Percentiles rank a stretch among this genome's conserved stretches.
Evolutionary conservation across 2,888 invertebrate species (phyloP).

Genomic region (Tachina lurida): DNA sequence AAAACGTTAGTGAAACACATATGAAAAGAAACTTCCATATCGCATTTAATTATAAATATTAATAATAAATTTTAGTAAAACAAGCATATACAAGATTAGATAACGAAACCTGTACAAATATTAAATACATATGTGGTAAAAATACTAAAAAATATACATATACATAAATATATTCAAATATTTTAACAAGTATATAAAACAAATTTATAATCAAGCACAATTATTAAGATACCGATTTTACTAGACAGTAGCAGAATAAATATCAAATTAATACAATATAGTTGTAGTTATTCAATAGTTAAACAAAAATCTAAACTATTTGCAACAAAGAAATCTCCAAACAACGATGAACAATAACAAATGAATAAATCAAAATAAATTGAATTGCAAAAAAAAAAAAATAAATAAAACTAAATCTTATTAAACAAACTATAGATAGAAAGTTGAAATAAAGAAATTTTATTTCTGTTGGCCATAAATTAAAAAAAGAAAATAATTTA

Average conservation of each 20-base stretch:
- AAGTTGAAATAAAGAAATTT: constrained; percentile 60
- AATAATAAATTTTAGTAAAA: constrained; percentile 71
- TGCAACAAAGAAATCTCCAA: constrained; percentile 43
- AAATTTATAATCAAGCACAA: constrained; percentile 37
- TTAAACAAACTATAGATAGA: constrained; percentile 40
- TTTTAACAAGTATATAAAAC: constrained; percentile 14
- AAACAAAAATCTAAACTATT: background rate
- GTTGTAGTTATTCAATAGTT: constrained; percentile 28
- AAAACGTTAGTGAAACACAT: constrained; percentile 46
- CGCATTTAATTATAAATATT: constrained; percentile 68
- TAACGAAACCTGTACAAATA: constrained; percentile 65
- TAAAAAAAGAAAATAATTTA: background rate
- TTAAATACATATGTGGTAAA: constrained; percentile 20
- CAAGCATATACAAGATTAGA: constrained; percentile 55
- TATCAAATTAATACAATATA: background rate
- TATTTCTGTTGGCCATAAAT: constrained; percentile 46
- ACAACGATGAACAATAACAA: constrained; percentile 65
- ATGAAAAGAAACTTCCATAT: constrained; percentile 73
- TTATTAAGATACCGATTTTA: constrained; percentile 29
- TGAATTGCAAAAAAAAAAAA: constrained; percentile 30
- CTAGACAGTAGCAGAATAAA: constrained; percentile 31
- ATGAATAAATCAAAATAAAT: constrained; percentile 57
- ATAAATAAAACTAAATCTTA: constrained; percentile 25
- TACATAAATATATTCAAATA: constrained; percentile 23
- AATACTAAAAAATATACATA: constrained; percentile 28